phyloP scores from a whole-genome alignment of 2,113 vertebrate genomes.

The Rousettus leschenaultii region DNA sequence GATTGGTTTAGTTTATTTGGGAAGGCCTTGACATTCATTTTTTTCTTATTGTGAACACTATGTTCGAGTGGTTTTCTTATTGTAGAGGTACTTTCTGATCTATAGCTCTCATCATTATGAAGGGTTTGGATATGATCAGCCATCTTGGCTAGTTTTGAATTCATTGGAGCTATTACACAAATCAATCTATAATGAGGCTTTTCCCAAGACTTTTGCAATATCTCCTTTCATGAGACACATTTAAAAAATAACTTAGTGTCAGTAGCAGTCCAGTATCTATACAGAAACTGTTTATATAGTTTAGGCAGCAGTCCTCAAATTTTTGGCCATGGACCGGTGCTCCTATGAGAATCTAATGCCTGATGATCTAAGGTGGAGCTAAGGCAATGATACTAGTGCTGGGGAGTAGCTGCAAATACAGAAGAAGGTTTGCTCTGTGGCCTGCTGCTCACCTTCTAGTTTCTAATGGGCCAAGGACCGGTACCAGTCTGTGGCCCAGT shows the following conservation, averaged over 20 bases:
- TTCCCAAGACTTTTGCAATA: not conserved
- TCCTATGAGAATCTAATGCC: no score
- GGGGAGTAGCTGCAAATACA: no score
- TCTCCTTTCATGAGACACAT: not conserved
- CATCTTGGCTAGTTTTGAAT: not conserved
- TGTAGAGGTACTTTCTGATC: not conserved
- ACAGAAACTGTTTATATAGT: not conserved
- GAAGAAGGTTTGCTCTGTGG: no score
- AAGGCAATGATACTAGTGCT: no score
- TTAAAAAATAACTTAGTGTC: conserved; percentile 46
- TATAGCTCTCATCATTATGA: not conserved
- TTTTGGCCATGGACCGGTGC: no score
- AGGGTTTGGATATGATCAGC: not conserved
- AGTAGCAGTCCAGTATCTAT: conserved; percentile 9
- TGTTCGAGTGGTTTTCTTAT: not conserved
- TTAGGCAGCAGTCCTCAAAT: no score
- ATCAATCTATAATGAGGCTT: not conserved
- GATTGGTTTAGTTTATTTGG: not conserved
- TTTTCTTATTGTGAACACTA: not conserved
- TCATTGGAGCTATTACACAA: not conserved
- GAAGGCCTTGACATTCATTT: not conserved
- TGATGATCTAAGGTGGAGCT: no score
- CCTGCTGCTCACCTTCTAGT: no score
- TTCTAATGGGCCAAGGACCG: no score
- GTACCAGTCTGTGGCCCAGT: no score